These are phyloP conservation scores for Chamaea fasciata DNA, from an alignment of 2,113 vertebrate species.

Conservation along the genomic window DNA sequence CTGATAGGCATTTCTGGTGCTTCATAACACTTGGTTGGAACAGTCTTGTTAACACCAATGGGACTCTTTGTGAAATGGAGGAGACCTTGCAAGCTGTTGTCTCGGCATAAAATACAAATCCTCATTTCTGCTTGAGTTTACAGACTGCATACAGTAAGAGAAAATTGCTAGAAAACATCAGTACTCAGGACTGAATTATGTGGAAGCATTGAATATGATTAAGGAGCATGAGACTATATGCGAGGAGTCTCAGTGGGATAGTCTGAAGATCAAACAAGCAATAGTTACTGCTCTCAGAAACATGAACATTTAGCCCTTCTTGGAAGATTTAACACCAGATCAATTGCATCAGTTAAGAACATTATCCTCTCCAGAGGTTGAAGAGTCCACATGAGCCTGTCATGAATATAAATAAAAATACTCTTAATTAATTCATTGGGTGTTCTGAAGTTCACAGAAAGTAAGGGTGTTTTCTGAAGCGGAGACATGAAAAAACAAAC, in stretches of 20 bases:
- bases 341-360: background rate
- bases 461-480: background rate
- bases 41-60: background rate
- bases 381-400: background rate
- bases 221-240: constrained; percentile 54
- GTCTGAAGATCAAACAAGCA: constrained; percentile 45
- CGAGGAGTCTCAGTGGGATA: constrained; percentile 40
- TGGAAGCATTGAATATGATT: constrained; percentile 53
- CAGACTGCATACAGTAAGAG: background rate
- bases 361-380: background rate
- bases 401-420: constrained; percentile 35
- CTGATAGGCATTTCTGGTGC: background rate
- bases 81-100: background rate
- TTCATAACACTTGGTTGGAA: background rate
- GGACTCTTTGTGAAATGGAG: background rate
- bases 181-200: constrained; percentile 43
- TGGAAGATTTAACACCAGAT: background rate
- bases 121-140: constrained; percentile 30
- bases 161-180: constrained; percentile 45
- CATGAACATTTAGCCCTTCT: background rate
- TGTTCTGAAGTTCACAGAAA: background rate
- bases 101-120: background rate
- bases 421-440: background rate
- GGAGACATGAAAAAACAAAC: background rate
- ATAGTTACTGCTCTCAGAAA: background rate